These are phyloP conservation scores for Puffinus mauretanicus DNA, from an alignment of 2,113 vertebrate genomes.

Conservation along the genomic window DNA sequence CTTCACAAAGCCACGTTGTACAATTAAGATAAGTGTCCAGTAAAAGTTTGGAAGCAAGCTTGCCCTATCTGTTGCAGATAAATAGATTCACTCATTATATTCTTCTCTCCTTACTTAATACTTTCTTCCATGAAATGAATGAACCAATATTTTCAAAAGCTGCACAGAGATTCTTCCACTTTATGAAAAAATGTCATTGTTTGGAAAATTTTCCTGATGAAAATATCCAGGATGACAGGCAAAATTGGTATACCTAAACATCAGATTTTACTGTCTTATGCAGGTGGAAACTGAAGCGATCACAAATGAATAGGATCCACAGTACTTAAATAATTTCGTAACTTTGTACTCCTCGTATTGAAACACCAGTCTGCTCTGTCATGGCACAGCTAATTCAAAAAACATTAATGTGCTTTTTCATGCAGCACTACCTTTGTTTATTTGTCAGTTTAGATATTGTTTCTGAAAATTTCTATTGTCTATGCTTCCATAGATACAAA, in stretches of 20 bases:
- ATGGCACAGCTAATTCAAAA: neutral
- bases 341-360: neutral
- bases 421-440: neutral
- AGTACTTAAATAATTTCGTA: neutral
- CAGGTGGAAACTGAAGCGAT: neutral
- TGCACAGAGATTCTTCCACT: neutral
- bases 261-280: neutral
- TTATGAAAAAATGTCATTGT: neutral
- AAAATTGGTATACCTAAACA: neutral
- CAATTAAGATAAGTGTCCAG: neutral
- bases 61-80: neutral
- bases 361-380: neutral
- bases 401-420: neutral
- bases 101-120: neutral
- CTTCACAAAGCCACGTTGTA: neutral
- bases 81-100: neutral
- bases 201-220: neutral
- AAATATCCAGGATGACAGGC: neutral
- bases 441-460: neutral
- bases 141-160: neutral
- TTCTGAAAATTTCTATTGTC: neutral
- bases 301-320: neutral
- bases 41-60: neutral
- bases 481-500: neutral
- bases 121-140: neutral